A percentile compares a stretch with the other conserved stretches of the same genome.
Conservation (phyloP, 2,888 invertebrate genomes). For the Trissolcus brochymenae region DNA sequence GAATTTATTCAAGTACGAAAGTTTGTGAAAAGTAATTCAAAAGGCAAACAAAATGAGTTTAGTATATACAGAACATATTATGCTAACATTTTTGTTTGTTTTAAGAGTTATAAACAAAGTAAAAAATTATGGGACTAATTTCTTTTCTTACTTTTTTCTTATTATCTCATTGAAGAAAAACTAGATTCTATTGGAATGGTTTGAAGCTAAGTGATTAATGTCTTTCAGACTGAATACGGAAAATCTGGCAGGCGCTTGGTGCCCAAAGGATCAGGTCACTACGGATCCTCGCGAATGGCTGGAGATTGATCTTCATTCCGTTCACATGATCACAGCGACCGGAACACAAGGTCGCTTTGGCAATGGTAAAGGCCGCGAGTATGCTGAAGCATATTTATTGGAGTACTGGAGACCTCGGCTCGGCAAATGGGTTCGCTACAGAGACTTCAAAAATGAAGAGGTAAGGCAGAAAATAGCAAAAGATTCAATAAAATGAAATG, state of each 20-base stretch:
- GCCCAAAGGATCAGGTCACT: conserved; percentile 81
- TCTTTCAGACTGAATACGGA: conserved; percentile 80
- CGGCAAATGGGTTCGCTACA: conserved; percentile 81
- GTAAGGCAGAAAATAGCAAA: conserved; percentile 72
- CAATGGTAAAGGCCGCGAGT: conserved; percentile 84
- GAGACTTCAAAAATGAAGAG: conserved; percentile 80
- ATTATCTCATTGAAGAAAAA: too few species aligned
- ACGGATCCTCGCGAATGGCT: conserved; percentile 78
- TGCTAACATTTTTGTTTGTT: too few species aligned
- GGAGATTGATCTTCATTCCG: conserved; percentile 80
- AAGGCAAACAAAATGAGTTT: too few species aligned
- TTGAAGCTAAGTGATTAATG: background rate
- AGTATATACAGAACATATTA: too few species aligned
- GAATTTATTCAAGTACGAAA: too few species aligned
- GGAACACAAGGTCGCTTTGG: conserved; percentile 84
- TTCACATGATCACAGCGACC: conserved; percentile 81
- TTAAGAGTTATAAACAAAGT: too few species aligned
- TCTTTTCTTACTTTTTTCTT: too few species aligned
- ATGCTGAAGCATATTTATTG: conserved; percentile 81
- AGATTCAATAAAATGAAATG: conserved; percentile 45
- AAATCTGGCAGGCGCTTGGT: conserved; percentile 84
- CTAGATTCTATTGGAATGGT: too few species aligned
- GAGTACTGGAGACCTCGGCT: conserved; percentile 82
- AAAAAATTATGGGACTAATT: too few species aligned
- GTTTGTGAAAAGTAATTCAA: too few species aligned